Percentiles rank a stretch among this genome's conserved stretches.
Evolutionary conservation across 2,113 vertebrate genomes (phyloP).

Genomic region (Drymodes brunneopygia): DNA sequence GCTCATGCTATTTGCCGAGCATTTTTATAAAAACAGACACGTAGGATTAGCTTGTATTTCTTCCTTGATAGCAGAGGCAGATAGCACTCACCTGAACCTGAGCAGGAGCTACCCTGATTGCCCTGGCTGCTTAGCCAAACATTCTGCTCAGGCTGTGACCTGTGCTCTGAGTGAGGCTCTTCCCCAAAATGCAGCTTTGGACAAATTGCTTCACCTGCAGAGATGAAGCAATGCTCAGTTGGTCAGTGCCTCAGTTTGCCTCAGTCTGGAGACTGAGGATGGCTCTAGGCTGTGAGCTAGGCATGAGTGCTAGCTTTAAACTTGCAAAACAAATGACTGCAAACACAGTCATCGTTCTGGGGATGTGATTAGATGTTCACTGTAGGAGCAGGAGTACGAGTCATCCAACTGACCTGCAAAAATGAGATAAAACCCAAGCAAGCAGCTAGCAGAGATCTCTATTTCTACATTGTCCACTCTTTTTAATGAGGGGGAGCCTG

Average conservation of each 20-base stretch:
- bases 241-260: not conserved
- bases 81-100: not conserved
- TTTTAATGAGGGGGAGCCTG: not conserved
- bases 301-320: not conserved
- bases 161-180: not conserved
- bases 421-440: not conserved
- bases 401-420: not conserved
- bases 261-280: not conserved
- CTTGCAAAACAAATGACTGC: not conserved
- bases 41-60: not conserved
- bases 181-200: not conserved
- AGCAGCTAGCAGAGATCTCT: not conserved
- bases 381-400: not conserved
- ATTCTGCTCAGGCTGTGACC: not conserved
- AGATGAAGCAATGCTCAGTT: not conserved
- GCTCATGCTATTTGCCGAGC: not conserved
- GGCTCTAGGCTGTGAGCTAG: not conserved
- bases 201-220: not conserved
- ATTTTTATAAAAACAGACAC: constrained; percentile 5
- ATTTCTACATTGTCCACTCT: not conserved
- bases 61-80: not conserved
- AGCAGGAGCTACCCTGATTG: not conserved
- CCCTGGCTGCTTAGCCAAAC: not conserved
- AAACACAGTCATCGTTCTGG: not conserved
- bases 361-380: not conserved